Evolutionary conservation across 2,113 vertebrate species (phyloP).

Genomic region (Marmota monax): DNA sequence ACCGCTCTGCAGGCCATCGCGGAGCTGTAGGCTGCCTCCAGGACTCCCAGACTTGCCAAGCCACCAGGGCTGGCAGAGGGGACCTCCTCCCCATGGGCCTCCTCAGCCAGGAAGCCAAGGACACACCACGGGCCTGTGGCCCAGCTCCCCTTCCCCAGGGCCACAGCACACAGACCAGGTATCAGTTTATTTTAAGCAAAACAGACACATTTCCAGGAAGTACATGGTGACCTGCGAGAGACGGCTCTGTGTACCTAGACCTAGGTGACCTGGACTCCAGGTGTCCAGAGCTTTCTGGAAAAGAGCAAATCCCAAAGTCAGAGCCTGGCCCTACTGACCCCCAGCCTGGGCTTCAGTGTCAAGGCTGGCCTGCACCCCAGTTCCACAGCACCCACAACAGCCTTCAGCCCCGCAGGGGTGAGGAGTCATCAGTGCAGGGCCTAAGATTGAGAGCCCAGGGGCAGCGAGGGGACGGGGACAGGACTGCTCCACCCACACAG

Average conservation of each 20-base stretch:
- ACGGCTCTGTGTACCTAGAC: no score
- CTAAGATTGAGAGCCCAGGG: no score
- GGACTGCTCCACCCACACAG: accelerated
- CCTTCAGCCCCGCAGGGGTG: not conserved
- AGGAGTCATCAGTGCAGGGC: no score
- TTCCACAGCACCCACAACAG: no score
- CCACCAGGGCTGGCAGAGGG: no score
- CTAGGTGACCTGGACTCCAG: not conserved
- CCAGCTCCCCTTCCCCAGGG: not conserved
- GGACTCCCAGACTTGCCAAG: not conserved
- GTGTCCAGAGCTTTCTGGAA: not conserved
- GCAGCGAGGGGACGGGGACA: no score
- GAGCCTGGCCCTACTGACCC: accelerated
- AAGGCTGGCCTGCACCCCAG: not conserved
- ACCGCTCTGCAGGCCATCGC: no score
- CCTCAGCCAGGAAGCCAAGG: not conserved
- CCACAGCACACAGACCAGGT: not conserved
- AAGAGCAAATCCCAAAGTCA: not conserved
- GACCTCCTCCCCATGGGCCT: not conserved
- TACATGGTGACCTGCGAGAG: accelerated
- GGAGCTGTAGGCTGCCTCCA: no score
- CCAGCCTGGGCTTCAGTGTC: no score
- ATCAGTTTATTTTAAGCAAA: constrained; percentile 71
- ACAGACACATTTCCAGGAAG: accelerated
- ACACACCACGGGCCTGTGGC: not conserved